These are phyloP conservation scores for Eriocheir sinensis DNA, from an alignment of 1,140 invertebrate species.

Conservation along the genomic window DNA sequence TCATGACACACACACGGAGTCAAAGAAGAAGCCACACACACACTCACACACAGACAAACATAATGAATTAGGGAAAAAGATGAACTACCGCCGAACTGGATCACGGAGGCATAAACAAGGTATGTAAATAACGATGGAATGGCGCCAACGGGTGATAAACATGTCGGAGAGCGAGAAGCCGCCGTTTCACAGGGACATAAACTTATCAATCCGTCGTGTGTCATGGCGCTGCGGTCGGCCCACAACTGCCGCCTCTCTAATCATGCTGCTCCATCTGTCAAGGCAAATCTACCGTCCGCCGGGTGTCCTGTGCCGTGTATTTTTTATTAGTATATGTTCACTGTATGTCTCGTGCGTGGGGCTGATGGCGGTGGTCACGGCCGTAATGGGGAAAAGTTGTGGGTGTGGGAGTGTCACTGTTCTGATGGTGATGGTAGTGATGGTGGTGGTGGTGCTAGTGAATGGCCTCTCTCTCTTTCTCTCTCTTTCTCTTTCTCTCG, in stretches of 20 bases:
- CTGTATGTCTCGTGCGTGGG: neutral
- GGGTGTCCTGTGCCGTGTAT: neutral
- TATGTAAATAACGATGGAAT: constrained; percentile 39
- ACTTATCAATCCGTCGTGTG: constrained; percentile 39
- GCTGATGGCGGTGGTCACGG: neutral
- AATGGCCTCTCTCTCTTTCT: too few species aligned
- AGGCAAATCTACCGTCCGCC: neutral
- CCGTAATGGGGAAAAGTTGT: neutral
- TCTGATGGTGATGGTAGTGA: neutral
- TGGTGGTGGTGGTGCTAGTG: neutral
- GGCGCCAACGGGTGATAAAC: constrained; percentile 3
- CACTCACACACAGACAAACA: neutral
- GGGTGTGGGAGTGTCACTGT: neutral
- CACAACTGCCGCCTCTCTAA: constrained; percentile 29
- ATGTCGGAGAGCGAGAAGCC: constrained; percentile 45
- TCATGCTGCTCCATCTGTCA: constrained; percentile 51
- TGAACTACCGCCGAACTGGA: neutral
- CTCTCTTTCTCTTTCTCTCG: too few species aligned
- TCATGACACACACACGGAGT: neutral
- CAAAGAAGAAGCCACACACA: neutral
- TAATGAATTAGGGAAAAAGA: constrained; percentile 23
- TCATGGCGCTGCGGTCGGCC: constrained; percentile 21
- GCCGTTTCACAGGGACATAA: constrained; percentile 34
- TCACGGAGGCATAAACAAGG: constrained; percentile 36
- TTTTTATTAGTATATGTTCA: neutral